Percentiles rank a stretch among this genome's conserved stretches.
Conservation (phyloP, 2,888 invertebrate genomes). For the Eustalomyia histrio region DNA sequence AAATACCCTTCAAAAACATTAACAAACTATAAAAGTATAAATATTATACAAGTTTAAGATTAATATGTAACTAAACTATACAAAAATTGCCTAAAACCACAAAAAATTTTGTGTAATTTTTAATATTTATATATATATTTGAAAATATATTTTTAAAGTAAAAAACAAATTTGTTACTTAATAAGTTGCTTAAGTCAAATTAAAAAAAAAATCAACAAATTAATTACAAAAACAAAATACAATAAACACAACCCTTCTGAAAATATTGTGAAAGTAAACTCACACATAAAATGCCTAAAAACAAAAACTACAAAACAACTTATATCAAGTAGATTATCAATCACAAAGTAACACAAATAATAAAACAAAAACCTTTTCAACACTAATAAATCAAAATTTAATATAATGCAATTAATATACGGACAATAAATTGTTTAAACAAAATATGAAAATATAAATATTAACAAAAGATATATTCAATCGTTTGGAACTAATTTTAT, state of each 20-base stretch:
- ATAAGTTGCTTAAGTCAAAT: neutral
- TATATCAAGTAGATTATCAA: conserved; percentile 44
- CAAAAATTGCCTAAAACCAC: conserved; percentile 27
- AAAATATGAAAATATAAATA: neutral
- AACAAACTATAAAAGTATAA: neutral
- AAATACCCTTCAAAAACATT: conserved; percentile 48
- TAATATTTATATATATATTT: too few species aligned
- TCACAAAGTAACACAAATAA: conserved; percentile 23
- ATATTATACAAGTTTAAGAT: neutral
- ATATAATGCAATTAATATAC: conserved; percentile 23
- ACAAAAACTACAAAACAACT: conserved; percentile 27
- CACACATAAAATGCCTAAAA: conserved; percentile 4
- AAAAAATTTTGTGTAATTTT: neutral
- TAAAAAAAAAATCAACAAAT: neutral
- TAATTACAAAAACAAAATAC: conserved; percentile 27
- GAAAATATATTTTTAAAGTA: neutral
- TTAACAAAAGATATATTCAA: neutral
- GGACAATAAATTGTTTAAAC: conserved; percentile 26
- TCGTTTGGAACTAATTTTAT: conserved; percentile 23
- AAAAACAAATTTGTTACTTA: neutral
- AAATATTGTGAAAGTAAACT: conserved; percentile 11
- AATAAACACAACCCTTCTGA: conserved; percentile 23
- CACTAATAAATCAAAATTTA: conserved; percentile 33
- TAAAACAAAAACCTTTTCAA: neutral
- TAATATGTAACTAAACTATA: conserved; percentile 3